A percentile compares a stretch with the other conserved stretches of the same genome.
Conservation (phyloP, 2,888 invertebrate genomes). For the Galerucella pusilla region DNA sequence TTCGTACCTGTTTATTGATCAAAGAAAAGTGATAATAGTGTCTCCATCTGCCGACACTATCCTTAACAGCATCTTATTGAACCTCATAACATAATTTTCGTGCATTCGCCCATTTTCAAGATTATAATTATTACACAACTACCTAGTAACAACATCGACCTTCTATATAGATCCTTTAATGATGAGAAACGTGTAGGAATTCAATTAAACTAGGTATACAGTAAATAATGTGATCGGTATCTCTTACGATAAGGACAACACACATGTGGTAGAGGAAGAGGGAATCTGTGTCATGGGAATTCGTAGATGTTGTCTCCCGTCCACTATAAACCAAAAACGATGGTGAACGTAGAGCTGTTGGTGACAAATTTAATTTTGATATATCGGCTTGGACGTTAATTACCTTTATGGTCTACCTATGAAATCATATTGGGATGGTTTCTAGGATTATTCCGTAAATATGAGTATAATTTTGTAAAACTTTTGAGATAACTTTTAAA, state of each 20-base stretch:
- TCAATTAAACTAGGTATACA: conserved; percentile 30
- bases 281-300: conserved; percentile 7
- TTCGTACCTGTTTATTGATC: no score
- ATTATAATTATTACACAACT: not conserved
- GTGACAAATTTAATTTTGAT: conserved; percentile 10
- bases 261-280: conserved; percentile 16
- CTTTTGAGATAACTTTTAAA: no score
- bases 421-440: not conserved
- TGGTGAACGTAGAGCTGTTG: not conserved
- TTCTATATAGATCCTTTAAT: conserved; percentile 19
- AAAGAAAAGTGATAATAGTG: no score
- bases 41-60: no score
- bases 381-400: conserved; percentile 14
- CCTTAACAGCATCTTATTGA: no score
- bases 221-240: conserved; percentile 27
- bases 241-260: conserved; percentile 27
- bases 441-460: not conserved
- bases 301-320: conserved; percentile 11
- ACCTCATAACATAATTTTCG: not conserved
- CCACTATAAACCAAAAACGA: conserved; percentile 3
- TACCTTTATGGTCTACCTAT: not conserved
- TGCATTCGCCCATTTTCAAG: not conserved
- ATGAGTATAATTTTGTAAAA: no score
- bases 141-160: conserved; percentile 2
- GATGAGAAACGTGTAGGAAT: conserved; percentile 29